Evolutionary conservation across 2,113 vertebrate species (phyloP).

Genomic region (Cebidichthys violaceus): DNA sequence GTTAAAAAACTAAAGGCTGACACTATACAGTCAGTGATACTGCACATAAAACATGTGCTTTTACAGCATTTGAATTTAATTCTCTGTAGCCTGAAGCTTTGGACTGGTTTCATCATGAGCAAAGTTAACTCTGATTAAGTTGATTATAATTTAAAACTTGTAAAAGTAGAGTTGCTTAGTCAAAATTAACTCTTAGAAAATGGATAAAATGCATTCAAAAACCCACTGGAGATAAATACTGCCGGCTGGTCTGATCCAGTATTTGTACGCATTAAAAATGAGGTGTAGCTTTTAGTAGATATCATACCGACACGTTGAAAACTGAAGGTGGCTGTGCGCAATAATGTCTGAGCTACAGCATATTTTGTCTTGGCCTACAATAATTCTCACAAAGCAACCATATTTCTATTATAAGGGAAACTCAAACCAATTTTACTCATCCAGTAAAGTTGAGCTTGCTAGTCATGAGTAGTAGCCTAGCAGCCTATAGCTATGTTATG

Average conservation of each 20-base stretch:
- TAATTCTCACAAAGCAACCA: not conserved
- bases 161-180: too few species aligned
- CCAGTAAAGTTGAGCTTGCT: not conserved
- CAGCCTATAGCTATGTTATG: not conserved
- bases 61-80: not conserved
- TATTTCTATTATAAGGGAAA: not conserved
- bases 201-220: too few species aligned
- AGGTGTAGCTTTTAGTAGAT: not conserved
- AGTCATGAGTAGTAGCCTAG: not conserved
- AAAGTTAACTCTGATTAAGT: not conserved
- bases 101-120: not conserved
- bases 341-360: too few species aligned
- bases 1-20: not conserved
- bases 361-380: too few species aligned
- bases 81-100: too few species aligned
- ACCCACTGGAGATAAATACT: not conserved
- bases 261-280: not conserved
- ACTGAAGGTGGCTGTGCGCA: too few species aligned
- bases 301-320: too few species aligned
- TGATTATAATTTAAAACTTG: too few species aligned
- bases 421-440: not conserved
- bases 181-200: too few species aligned
- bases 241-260: not conserved
- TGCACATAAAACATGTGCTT: not conserved
- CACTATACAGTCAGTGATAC: not conserved